Evolutionary conservation across 2,888 invertebrate genomes (phyloP), one percentile per base, ranked within the genome.

Genomic region (Parthenolecanium corni): DNA sequence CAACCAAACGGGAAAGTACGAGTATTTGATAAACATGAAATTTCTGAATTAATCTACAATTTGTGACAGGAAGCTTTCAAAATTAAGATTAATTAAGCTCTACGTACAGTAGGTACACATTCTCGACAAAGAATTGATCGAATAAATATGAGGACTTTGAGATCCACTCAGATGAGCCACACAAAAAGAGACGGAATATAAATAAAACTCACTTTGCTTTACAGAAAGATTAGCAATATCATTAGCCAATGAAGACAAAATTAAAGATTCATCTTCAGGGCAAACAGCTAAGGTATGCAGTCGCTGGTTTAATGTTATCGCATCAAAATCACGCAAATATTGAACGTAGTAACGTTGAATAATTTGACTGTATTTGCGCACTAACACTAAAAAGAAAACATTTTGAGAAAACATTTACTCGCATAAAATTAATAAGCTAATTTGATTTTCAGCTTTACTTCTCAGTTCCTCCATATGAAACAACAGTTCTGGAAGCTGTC

Each of bases 391-490:
- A 72, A 70, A 57, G 14, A 64, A 36, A 42, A 24, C 1, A 12
- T 57, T 23, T 56, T 24, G 31, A 16, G 16, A 53, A 36, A 9
- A 38, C 2, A 51, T 31, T 3, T n/a, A n/a, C n/a, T n/a, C n/a
- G n/a, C n/a, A n/a, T n/a, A n/a, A n/a, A n/a, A n/a, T n/a, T n/a
- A n/a, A n/a, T n/a, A 36, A 14, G 24, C 9, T 18, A 64, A 36
- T 16, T 52, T 42, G 18, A 24, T 51, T 49, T 12, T 47, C 12
- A 4, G 42, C 31, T 64, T 62, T 67, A 75, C 89, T 91, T 70
- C 97, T 80, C 56, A 99, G 75, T 74, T 99, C 98, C 73, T 97
- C 95, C 85, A 98, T 96, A 72, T 97, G 95, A 72, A 97, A 98
- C 9, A 99, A 76, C 49, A 99, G 76, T 74, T 99, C 98, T 1